Conservation (phyloP, 1,140 invertebrate genomes). For the Eumaeus atala region DNA sequence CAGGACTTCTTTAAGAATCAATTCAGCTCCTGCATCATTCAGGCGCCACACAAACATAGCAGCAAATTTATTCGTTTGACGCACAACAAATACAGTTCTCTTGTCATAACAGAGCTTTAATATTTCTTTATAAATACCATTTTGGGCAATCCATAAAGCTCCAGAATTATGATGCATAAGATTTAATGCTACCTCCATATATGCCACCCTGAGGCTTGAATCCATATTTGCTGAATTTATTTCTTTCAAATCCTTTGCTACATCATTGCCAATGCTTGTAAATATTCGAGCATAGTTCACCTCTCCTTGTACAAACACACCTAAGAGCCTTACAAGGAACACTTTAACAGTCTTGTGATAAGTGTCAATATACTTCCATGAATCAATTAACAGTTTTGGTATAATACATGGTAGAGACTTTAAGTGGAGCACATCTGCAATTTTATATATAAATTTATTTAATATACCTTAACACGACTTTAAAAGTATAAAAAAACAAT, state of each 20-base stretch:
- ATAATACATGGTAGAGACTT: constrained; percentile 34
- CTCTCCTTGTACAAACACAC: constrained; percentile 36
- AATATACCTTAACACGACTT: too few relatives aligned
- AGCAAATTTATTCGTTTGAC: constrained; percentile 55
- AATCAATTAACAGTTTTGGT: constrained; percentile 38
- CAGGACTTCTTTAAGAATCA: constrained; percentile 38
- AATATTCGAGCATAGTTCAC: constrained; percentile 49
- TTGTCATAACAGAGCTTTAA: constrained; percentile 42
- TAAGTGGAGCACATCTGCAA: constrained; percentile 42
- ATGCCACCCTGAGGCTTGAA: constrained; percentile 50
- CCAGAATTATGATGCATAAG: constrained; percentile 48
- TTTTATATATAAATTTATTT: too few relatives aligned
- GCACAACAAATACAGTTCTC: constrained; percentile 52
- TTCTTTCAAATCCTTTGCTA: constrained; percentile 36
- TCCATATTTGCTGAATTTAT: constrained; percentile 39
- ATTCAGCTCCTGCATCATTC: constrained; percentile 37
- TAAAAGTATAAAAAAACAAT: too few relatives aligned
- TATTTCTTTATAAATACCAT: constrained; percentile 52
- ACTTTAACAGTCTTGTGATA: constrained; percentile 56
- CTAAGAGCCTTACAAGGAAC: constrained; percentile 47
- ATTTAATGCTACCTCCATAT: constrained; percentile 49
- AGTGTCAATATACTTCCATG: constrained; percentile 32
- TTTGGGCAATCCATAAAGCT: constrained; percentile 47
- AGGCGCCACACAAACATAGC: constrained; percentile 53
- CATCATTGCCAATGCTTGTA: constrained; percentile 32